Percentiles rank a stretch among this genome's conserved stretches.
Conservation (phyloP, 2,113 vertebrate species). For the Sinocyclocheilus anophthalmus region DNA sequence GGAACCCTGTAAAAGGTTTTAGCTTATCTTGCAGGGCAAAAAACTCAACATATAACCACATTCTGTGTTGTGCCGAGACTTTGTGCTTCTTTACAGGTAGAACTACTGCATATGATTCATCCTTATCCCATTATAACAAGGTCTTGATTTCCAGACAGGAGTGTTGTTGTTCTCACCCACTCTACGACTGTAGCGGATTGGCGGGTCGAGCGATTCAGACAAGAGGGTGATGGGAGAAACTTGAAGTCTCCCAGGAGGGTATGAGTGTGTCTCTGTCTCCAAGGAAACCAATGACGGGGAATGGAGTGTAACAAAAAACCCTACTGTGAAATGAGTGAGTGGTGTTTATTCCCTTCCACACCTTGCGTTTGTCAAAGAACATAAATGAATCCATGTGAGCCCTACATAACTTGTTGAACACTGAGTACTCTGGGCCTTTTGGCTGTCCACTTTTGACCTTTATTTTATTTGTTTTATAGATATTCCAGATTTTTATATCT, state of each 20-base stretch:
- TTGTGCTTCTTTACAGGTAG: background rate
- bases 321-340: conserved; percentile 53
- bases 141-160: conserved; percentile 9
- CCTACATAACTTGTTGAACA: conserved; percentile 22
- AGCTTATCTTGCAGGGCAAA: background rate
- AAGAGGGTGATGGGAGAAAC: conserved; percentile 32
- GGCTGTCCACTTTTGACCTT: background rate
- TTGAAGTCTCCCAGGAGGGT: conserved; percentile 59
- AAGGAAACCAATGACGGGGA: conserved; percentile 52
- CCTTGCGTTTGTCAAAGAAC: background rate
- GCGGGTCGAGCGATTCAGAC: conserved; percentile 42
- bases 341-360: conserved; percentile 26
- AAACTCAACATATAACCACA: too few species aligned
- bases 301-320: conserved; percentile 62
- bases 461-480: background rate
- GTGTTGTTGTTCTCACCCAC: conserved; percentile 5
- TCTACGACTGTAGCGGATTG: conserved; percentile 30
- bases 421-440: background rate
- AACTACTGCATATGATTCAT: background rate
- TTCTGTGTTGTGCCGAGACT: too few species aligned
- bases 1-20: background rate
- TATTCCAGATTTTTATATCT: too few species aligned
- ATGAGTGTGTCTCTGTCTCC: conserved; percentile 60
- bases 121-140: background rate
- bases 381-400: conserved; percentile 11